Conservation (phyloP, 2,888 invertebrate genomes). For the Isoperla grammatica region DNA sequence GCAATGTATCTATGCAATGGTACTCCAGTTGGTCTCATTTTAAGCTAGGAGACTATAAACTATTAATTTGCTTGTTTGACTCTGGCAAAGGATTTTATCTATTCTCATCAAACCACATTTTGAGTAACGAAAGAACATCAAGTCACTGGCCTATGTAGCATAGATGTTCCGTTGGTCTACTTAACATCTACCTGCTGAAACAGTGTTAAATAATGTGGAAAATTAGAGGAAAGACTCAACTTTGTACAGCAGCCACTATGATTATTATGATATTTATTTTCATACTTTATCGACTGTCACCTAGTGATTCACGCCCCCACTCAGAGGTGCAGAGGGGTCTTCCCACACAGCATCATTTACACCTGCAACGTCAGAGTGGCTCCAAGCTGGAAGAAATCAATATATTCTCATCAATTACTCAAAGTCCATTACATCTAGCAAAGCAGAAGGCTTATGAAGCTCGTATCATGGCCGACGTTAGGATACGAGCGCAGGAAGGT, state of each 20-base stretch:
- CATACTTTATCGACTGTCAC: slow-evolving; percentile 38
- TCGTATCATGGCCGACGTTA: slow-evolving; percentile 33
- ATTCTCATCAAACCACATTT: slow-evolving; percentile 74
- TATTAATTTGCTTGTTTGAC: no score
- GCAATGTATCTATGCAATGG: no score
- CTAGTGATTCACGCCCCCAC: slow-evolving; percentile 23
- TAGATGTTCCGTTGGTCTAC: no score
- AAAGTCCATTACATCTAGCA: slow-evolving; percentile 34
- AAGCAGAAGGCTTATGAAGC: slow-evolving; percentile 35
- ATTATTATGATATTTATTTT: slow-evolving; percentile 38
- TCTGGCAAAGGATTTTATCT: no score
- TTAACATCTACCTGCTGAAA: no score
- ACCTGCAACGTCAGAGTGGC: slow-evolving; percentile 32
- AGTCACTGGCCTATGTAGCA: no score
- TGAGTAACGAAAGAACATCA: no score
- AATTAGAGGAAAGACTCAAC: slow-evolving; percentile 24
- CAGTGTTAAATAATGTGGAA: not conserved
- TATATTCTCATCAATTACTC: slow-evolving; percentile 26
- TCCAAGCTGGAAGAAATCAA: slow-evolving; percentile 24
- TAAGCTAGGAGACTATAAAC: no score
- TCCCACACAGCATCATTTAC: slow-evolving; percentile 14
- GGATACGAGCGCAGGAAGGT: slow-evolving; percentile 20
- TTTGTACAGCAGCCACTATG: slow-evolving; percentile 38
- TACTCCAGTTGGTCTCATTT: no score
- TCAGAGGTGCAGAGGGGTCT: not conserved